These are phyloP conservation scores for Drosophila nigrodunni DNA, from an alignment of 1,140 invertebrate species.

Conservation along the genomic window DNA sequence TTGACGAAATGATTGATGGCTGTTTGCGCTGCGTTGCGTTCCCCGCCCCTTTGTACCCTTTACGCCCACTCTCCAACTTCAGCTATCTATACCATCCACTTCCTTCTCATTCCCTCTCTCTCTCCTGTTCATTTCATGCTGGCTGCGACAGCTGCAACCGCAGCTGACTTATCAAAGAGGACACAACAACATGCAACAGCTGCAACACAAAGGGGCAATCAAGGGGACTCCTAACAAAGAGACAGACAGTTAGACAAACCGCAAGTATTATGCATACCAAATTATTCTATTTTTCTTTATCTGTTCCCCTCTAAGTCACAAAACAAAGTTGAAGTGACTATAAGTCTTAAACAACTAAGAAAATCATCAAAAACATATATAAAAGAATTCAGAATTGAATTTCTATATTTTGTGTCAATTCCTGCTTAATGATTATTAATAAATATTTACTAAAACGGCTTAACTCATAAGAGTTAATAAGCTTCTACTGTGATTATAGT, in stretches of 20 bases:
- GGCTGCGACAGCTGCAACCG: conserved; percentile 25
- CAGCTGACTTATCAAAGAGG: conserved; percentile 20
- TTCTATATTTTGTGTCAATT: too few relatives aligned
- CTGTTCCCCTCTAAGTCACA: conserved; percentile 5
- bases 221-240: conserved; percentile 16
- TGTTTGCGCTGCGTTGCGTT: not conserved
- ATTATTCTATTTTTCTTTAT: not conserved
- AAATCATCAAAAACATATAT: too few relatives aligned
- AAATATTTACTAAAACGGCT: too few relatives aligned
- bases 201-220: conserved; percentile 1
- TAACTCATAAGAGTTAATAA: too few relatives aligned
- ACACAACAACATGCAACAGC: conserved; percentile 8
- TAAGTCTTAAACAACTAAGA: not conserved
- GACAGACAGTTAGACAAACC: conserved; percentile 5
- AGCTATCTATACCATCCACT: not conserved
- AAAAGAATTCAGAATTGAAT: too few relatives aligned
- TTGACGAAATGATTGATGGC: conserved; percentile 54
- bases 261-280: conserved; percentile 34
- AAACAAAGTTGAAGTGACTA: not conserved
- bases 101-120: not conserved
- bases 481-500: too few relatives aligned
- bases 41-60: too few relatives aligned
- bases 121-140: not conserved
- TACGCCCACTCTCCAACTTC: not conserved
- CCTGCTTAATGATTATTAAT: too few relatives aligned